phyloP scores from a whole-genome alignment of 2,797 vertebrate genomes.

The Enteromius fasciolatus region DNA sequence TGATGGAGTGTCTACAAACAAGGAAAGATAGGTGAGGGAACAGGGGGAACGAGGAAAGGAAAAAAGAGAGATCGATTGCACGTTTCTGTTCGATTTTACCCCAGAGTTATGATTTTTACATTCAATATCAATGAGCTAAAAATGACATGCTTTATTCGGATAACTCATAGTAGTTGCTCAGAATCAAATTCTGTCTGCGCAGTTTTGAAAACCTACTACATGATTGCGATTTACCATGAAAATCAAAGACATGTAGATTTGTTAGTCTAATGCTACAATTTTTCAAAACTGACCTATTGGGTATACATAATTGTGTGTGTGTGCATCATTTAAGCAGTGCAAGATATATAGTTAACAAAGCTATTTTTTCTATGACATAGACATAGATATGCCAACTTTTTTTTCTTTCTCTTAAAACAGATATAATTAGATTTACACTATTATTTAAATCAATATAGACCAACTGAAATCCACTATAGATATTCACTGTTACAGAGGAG shows the following conservation, averaged over 20 bases:
- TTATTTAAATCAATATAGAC: neutral
- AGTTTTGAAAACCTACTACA: neutral
- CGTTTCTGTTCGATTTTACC: conserved; percentile 46
- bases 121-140: conserved; percentile 37
- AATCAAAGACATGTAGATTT: neutral
- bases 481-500: neutral
- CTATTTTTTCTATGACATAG: neutral
- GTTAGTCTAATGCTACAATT: neutral
- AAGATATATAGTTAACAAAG: neutral
- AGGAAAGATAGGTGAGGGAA: conserved; percentile 56
- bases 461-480: conserved; percentile 11
- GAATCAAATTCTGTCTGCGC: neutral
- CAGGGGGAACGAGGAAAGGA: conserved; percentile 40
- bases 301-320: neutral
- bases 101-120: conserved; percentile 36
- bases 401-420: neutral
- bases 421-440: neutral
- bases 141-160: conserved; percentile 25
- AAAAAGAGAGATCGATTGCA: conserved; percentile 34
- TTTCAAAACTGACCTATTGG: neutral
- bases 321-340: neutral
- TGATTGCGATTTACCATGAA: conserved; percentile 1
- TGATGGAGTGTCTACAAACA: conserved; percentile 61
- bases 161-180: conserved; percentile 31
- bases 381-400: neutral